Conservation (phyloP, 1,140 invertebrate genomes). For the Drosophila parvula region DNA sequence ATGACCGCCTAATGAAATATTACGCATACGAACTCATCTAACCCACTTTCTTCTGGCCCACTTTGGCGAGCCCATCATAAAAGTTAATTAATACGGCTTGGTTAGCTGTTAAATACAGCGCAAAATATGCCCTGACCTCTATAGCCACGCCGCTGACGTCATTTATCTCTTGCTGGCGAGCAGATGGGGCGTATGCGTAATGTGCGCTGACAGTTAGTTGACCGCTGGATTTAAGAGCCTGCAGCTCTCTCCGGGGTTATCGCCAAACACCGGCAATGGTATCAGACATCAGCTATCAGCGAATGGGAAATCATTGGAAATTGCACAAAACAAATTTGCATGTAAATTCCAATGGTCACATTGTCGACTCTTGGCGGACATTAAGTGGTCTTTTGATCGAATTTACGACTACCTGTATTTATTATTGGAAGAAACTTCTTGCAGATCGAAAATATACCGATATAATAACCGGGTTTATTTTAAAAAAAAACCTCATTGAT, state of each 20-base stretch:
- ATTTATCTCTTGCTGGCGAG: slow-evolving; percentile 47
- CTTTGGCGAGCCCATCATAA: slow-evolving; percentile 57
- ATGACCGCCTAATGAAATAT: slow-evolving; percentile 71
- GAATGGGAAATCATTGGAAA: slow-evolving; percentile 55
- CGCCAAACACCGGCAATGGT: not conserved
- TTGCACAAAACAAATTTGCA: slow-evolving; percentile 72
- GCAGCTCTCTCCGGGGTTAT: slow-evolving; percentile 7
- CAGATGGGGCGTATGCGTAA: slow-evolving; percentile 57
- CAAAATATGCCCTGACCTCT: slow-evolving; percentile 61
- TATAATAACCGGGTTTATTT: too few relatives aligned
- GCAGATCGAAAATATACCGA: not conserved
- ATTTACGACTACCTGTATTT: not conserved
- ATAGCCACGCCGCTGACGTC: slow-evolving; percentile 39
- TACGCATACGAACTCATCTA: slow-evolving; percentile 64
- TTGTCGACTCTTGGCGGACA: slow-evolving; percentile 53
- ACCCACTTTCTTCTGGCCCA: slow-evolving; percentile 17
- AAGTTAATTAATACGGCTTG: slow-evolving; percentile 79
- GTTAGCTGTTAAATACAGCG: slow-evolving; percentile 75
- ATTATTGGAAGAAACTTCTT: not conserved
- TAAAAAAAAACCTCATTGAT: too few relatives aligned
- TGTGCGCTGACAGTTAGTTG: slow-evolving; percentile 56
- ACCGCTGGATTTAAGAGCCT: slow-evolving; percentile 35
- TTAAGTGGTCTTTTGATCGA: slow-evolving; percentile 4
- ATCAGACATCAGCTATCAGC: slow-evolving; percentile 59
- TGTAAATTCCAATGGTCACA: slow-evolving; percentile 72